Evolutionary conservation across 2,888 invertebrate genomes (phyloP).

Genomic region (Yponomeuta plumbellus): DNA sequence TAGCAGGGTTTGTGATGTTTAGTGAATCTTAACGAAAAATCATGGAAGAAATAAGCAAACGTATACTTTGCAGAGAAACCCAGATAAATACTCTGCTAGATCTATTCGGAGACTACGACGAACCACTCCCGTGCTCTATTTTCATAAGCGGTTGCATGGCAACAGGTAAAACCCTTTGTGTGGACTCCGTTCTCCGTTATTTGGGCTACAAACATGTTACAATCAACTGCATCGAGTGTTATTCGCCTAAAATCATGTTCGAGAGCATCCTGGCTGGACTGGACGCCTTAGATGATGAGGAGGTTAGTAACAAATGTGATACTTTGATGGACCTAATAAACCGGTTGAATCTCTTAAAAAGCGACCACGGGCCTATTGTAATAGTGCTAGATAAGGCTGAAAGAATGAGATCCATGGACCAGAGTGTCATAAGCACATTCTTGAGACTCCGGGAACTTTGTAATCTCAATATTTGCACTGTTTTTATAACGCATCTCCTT

Average conservation of each 20-base stretch:
- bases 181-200: constrained; percentile 76
- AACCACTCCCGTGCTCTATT: constrained; percentile 81
- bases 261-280: constrained; percentile 83
- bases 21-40: background rate
- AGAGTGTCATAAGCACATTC: constrained; percentile 83
- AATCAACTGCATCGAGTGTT: constrained; percentile 90
- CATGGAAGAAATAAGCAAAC: constrained; percentile 69
- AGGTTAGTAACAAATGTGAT: constrained; percentile 77
- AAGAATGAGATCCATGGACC: constrained; percentile 84
- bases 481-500: constrained; percentile 85
- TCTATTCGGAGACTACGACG: constrained; percentile 73
- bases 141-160: constrained; percentile 90
- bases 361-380: constrained; percentile 65
- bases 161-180: constrained; percentile 87
- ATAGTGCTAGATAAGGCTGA: constrained; percentile 90
- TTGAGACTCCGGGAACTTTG: constrained; percentile 85
- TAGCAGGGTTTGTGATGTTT: background rate
- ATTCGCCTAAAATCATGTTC: constrained; percentile 83
- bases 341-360: constrained; percentile 54
- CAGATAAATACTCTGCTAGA: constrained; percentile 66
- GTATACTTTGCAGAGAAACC: constrained; percentile 68
- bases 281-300: constrained; percentile 46
- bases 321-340: constrained; percentile 81
- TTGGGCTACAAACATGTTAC: constrained; percentile 77
- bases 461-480: constrained; percentile 81